Evolutionary conservation across 1,140 invertebrate genomes (phyloP), one percentile per base, ranked within the genome.

Genomic region (Temnothorax longispinosus): DNA sequence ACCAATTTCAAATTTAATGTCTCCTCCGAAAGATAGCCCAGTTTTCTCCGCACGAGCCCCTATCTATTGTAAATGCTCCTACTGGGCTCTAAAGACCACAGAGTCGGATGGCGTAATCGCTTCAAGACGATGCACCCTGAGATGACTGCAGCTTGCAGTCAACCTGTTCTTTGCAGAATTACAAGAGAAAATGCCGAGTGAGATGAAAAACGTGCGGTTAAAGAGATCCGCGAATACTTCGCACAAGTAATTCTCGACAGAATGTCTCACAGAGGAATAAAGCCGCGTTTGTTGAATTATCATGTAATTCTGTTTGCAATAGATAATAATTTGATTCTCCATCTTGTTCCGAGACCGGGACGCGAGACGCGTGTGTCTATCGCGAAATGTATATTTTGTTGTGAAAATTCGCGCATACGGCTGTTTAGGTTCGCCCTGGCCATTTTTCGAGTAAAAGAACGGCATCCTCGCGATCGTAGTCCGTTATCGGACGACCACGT

Each of bases 131-230:
- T 60, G 41, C 80, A 74, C 44, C 13, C 7, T 13, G 54, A 74
- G 41, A 82, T 15, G 78, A 74, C 41, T 47, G 69, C 67, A 74
- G 18, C 69, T 84, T 60, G 69, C 69, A 75, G 75, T 84, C 80
- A 74, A 62, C 3, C n/a, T 84, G 41, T n/a, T 84, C n/a, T 60
- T 62, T 13, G 32, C 27, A 13, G 74, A 75, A 84, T 75, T 84
- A 84, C 80, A 32, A 6, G 8, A 84, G 54, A 75, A 74, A 74
- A 84, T 84, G 27, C 54, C 69, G 54, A 62, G 80, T 32, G 18
- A 74, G 54, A 74, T 84, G 69, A 81, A 84, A 84, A 84, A 84
- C 56, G 69, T 41, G n/a, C 69, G 54, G n/a, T 84, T 74, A 84
- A 82, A 82, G 41, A 74, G 80, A 82, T 82, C 38, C 18, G 41